A percentile compares a stretch with the other conserved stretches of the same genome.
Conservation (phyloP, 2,113 vertebrate genomes). For the Oncorhynchus keta region DNA sequence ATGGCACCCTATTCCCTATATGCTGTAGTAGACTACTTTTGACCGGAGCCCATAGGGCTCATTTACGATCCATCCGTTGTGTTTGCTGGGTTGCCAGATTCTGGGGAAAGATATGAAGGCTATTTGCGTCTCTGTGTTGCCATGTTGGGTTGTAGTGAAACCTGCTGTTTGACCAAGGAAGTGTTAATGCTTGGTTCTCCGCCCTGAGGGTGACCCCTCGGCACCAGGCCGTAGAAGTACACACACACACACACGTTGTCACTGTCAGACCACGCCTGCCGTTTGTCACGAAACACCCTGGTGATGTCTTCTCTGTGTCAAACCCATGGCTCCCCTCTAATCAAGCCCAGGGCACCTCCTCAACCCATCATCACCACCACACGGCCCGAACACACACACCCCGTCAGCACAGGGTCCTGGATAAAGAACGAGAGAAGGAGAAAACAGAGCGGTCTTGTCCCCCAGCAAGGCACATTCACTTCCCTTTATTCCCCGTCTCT, state of each 20-base stretch:
- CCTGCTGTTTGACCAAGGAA: neutral
- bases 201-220: neutral
- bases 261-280: conserved; percentile 58
- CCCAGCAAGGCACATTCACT: conserved; percentile 21
- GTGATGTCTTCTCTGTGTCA: conserved; percentile 58
- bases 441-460: conserved; percentile 24
- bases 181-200: neutral
- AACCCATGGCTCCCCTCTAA: conserved; percentile 51
- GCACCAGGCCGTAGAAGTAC: conserved; percentile 23
- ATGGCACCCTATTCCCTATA: too few relatives aligned
- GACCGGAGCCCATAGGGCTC: too few relatives aligned
- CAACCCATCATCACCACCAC: conserved; percentile 27
- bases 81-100: too few relatives aligned
- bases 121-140: too few relatives aligned
- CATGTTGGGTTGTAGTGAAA: conserved; percentile 1
- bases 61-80: too few relatives aligned
- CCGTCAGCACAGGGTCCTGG: neutral
- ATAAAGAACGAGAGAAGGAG: conserved; percentile 1
- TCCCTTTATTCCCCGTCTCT: conserved; percentile 17
- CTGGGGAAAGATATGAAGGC: too few relatives aligned
- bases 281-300: conserved; percentile 63
- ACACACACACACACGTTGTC: conserved; percentile 13
- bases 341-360: conserved; percentile 49
- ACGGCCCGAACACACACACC: neutral
- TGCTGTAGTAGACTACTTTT: too few relatives aligned